Base-by-base conservation (phyloP, 2,113 vertebrate genomes). In the Illadopsis cleaveri region DNA sequence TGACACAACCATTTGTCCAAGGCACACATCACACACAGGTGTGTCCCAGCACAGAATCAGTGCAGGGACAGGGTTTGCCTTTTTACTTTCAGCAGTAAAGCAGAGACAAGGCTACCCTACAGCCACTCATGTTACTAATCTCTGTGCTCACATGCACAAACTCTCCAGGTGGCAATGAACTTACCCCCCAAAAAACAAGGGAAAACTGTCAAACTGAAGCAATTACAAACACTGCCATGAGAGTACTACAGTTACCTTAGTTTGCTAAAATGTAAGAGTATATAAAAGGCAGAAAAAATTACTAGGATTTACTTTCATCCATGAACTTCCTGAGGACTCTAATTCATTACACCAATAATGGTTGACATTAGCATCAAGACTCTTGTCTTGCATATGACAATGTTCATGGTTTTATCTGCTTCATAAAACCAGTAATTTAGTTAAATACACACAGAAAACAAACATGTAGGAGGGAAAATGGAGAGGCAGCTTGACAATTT, bases 121-220 rank as follows among this genome's bases (percentile, higher is more conserved):
- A 47, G 48, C 7, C 3, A 1, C 16, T 33, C 2, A 1, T 1
- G 22, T 15, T 17, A 61, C 33, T 44, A 5, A 64, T 23, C 40
- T 62, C 57, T 21, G 19, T 8, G n/a, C 37, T 73, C 40, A 86
- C 30, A 22, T 1, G 24, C 54, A 77, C 45, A 58, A 70, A 66
- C 25, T 81, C 56, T 81, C 73, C 86, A 57, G 19, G 0, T 31
- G 10, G 40, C 38, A 80, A 65, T 11, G 66, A 83, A 77, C 3
- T 15, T 20, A 16, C 5, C 10, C 4, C 8, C 3, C 1, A 8
- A 61, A 57, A 54, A 16, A 0, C 2, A 47, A 10, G 11, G 8
- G 23, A 6, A 70, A 83, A 70, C 35, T 5, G 27, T 56, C 38
- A 71, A 60, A 82, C 15, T 27, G 70, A 82, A 90, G 53, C 33